Conservation (phyloP, 2,797 vertebrate genomes). For the Paguma larvata region DNA sequence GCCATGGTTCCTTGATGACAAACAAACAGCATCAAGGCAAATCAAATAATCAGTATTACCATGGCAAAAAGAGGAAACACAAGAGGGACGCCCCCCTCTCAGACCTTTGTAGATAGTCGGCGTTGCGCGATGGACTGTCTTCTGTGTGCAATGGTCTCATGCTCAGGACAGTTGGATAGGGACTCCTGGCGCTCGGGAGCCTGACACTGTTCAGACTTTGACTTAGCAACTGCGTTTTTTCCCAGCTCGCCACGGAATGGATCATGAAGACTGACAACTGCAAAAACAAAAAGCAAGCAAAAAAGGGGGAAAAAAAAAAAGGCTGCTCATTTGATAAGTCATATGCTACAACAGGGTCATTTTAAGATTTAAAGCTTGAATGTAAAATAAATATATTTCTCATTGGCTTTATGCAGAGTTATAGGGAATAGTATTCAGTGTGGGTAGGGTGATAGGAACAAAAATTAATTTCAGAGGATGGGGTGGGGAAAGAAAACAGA, state of each 20-base stretch:
- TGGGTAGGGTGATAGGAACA: conserved; percentile 87
- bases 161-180: conserved; percentile 88
- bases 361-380: conserved; percentile 90
- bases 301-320: conserved; percentile 56
- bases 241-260: conserved; percentile 91
- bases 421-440: conserved; percentile 88
- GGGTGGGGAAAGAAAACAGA: conserved; percentile 72
- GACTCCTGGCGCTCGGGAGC: conserved; percentile 88
- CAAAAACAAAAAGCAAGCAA: conserved; percentile 79
- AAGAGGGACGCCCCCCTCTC: conserved; percentile 94
- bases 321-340: conserved; percentile 89
- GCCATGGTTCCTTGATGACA: conserved; percentile 90
- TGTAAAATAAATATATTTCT: conserved; percentile 91
- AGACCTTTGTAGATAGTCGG: conserved; percentile 97
- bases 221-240: conserved; percentile 90
- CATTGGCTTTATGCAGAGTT: conserved; percentile 89
- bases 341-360: conserved; percentile 90
- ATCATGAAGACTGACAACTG: conserved; percentile 90
- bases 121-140: conserved; percentile 86
- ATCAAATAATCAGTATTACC: conserved; percentile 94
- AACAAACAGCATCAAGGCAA: conserved; percentile 92
- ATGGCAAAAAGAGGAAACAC: conserved; percentile 98
- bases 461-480: conserved; percentile 77
- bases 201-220: conserved; percentile 89
- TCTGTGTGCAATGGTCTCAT: conserved; percentile 89